Conservation (phyloP, 2,113 vertebrate genomes). For the Datnioides undecimradiatus region DNA sequence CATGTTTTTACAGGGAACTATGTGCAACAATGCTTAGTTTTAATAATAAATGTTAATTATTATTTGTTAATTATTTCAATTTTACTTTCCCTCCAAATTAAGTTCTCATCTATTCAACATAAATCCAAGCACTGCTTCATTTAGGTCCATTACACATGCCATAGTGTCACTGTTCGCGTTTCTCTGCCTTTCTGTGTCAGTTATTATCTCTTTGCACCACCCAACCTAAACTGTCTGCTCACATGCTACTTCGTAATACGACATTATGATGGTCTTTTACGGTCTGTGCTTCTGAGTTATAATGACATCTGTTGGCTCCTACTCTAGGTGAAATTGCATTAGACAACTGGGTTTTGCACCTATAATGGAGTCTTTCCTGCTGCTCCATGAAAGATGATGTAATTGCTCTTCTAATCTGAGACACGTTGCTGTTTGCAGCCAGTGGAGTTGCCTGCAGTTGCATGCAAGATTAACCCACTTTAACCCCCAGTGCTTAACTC, state of each 20-base stretch:
- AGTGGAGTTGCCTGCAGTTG: neutral
- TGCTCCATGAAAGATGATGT: conserved; percentile 39
- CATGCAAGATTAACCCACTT: neutral
- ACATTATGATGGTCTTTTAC: conserved; percentile 10
- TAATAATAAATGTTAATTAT: neutral
- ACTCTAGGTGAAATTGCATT: conserved; percentile 35
- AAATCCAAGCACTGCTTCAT: no score
- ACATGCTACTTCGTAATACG: conserved; percentile 8
- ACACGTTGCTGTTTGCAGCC: neutral
- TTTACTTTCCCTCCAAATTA: neutral
- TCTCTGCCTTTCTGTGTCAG: neutral
- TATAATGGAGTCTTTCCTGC: conserved; percentile 36
- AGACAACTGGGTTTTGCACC: conserved; percentile 19
- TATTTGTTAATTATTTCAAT: neutral
- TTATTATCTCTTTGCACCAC: neutral
- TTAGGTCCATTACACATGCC: neutral
- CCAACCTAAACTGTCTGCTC: neutral
- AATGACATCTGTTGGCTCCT: conserved; percentile 26
- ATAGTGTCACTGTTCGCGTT: neutral
- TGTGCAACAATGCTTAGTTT: neutral
- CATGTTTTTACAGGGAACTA: neutral
- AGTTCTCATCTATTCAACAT: neutral
- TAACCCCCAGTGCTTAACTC: neutral
- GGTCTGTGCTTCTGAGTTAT: conserved; percentile 5
- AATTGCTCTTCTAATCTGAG: conserved; percentile 33